phyloP scores from a whole-genome alignment of 1,140 invertebrate species.

The Dendroctonus ponderosae region DNA sequence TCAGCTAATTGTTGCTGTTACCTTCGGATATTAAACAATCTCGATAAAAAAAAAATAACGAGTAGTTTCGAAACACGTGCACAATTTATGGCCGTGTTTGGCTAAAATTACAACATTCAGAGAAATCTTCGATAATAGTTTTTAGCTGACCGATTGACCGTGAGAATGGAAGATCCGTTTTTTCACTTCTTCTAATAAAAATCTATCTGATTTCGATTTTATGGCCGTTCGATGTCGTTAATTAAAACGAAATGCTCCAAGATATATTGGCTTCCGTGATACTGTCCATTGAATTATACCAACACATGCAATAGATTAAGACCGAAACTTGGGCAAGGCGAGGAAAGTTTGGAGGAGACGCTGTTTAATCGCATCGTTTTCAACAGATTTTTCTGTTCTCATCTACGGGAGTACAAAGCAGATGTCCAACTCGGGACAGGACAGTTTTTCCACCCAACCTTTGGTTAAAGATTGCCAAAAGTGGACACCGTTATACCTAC shows the following conservation, averaged over 20 bases:
- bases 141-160: constrained; percentile 32
- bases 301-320: too few species aligned
- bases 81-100: constrained; percentile 40
- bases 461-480: too few species aligned
- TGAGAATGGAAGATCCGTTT: constrained; percentile 27
- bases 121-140: constrained; percentile 35
- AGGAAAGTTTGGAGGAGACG: too few species aligned
- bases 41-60: constrained; percentile 25
- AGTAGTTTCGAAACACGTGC: constrained; percentile 36
- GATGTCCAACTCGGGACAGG: too few species aligned
- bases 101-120: constrained; percentile 36
- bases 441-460: too few species aligned
- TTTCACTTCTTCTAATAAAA: constrained; percentile 23
- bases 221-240: constrained; percentile 15
- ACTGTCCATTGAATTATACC: too few species aligned
- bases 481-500: too few species aligned
- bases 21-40: constrained; percentile 35
- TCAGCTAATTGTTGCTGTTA: constrained; percentile 35
- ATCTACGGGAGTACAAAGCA: too few species aligned
- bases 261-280: constrained; percentile 5
- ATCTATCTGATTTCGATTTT: constrained; percentile 31
- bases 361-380: too few species aligned
- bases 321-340: too few species aligned
- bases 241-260: constrained; percentile 4
- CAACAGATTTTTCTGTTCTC: too few species aligned